These are phyloP conservation scores for Hypomecis punctinalis DNA, from an alignment of 2,888 invertebrate genomes.

Conservation along the genomic window DNA sequence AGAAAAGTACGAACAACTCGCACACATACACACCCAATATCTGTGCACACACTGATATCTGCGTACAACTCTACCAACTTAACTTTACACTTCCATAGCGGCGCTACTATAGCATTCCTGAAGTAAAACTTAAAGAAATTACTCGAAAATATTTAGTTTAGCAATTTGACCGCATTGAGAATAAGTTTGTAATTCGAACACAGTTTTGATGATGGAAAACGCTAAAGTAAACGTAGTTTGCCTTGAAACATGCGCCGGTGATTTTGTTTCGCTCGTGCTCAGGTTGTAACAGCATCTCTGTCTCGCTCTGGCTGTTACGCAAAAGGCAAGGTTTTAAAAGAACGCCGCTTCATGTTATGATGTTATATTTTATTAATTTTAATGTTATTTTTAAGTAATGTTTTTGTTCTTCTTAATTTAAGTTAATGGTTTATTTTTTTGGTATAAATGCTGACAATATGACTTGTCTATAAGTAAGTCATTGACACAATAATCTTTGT, in stretches of 20 bases:
- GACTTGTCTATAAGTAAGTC: too few relatives aligned
- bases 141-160: background rate
- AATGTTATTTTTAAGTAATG: constrained; percentile 19
- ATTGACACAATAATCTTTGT: too few relatives aligned
- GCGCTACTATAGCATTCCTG: background rate
- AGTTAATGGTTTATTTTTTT: too few relatives aligned
- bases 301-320: constrained; percentile 68
- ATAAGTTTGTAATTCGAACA: constrained; percentile 35
- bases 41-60: constrained; percentile 36
- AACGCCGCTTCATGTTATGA: constrained; percentile 64
- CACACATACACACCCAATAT: constrained; percentile 12
- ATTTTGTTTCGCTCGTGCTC: constrained; percentile 53
- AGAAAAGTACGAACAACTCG: constrained; percentile 60
- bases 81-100: background rate
- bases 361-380: constrained; percentile 41
- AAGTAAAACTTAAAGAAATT: background rate
- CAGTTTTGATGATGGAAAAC: constrained; percentile 69
- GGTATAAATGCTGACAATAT: too few relatives aligned
- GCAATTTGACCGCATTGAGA: background rate
- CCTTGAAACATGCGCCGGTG: constrained; percentile 73
- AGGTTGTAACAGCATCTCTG: constrained; percentile 40
- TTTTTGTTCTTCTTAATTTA: too few relatives aligned
- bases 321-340: constrained; percentile 63
- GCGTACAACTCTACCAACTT: background rate
- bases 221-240: constrained; percentile 79